Evolutionary conservation across 2,888 invertebrate species (phyloP), one percentile per base, ranked within the genome.

Genomic region (Artemia sinica): DNA sequence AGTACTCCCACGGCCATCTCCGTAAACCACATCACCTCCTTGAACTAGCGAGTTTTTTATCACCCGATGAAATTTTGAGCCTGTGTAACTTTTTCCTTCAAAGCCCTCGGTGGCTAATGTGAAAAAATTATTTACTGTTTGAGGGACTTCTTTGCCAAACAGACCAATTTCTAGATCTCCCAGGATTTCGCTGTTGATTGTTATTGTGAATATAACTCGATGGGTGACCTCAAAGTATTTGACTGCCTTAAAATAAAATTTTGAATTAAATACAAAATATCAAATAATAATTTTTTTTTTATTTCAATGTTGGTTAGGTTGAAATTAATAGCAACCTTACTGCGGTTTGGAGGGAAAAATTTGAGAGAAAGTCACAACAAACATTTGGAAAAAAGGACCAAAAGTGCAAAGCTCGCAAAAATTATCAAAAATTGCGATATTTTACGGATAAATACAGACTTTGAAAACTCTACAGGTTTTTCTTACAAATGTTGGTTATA

Each of bases 1-100:
- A 50, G 86, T 83, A 0, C 88, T 85, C 1, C 94, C 94, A 4
- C 84, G 82, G 0, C 94, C 94, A 78, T 94, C 86, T 68, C 85
- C 83, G 68, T 84, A 84, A 2, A 88, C 80, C 68, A 93, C 85
- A 78, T 94, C 93, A 51, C 92, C 92, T 71, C 91, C 93, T 84
- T 94, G 93, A 74, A 95, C 85, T 85, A 94, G 89, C 77, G 94
- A 93, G 73, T 89, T 84, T 77, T 87, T 85, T 73, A 95, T 87
- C 70, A 94, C 86, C 14, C 92, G 83, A 79, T 91, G 91, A 77
- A 95, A 91, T 73, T 80, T 83, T 6, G 87, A 84, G 13, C 88
- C 89, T 73, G 85, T 84, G 76, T 91, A 95, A 3, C 85, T 85
- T 76, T 82, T 84, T 41, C 88, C 89, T 72, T 86, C 81, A 70